phyloP scores from a whole-genome alignment of 2,888 invertebrate species.

The Ctena decussata region DNA sequence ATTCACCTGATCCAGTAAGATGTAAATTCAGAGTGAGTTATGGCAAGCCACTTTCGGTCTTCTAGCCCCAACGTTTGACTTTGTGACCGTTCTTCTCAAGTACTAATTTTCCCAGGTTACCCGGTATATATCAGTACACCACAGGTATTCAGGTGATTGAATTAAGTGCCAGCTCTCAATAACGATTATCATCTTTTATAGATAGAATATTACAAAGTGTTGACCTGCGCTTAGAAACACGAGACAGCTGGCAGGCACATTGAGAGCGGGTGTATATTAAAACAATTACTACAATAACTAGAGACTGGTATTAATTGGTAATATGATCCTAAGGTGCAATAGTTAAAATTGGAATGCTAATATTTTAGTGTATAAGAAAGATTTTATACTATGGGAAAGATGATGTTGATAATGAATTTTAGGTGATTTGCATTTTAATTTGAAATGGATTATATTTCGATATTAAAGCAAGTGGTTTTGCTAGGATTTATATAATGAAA shows the following conservation, averaged over 20 bases:
- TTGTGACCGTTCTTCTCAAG: too few relatives aligned
- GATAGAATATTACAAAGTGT: conserved; percentile 10
- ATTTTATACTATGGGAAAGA: not conserved
- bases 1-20: too few relatives aligned
- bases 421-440: not conserved
- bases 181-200: not conserved
- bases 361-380: not conserved
- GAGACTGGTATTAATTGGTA: not conserved
- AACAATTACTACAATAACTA: conserved; percentile 7
- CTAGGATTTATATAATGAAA: not conserved
- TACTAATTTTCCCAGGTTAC: too few relatives aligned
- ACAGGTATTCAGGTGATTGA: not conserved
- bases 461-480: not conserved
- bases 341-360: not conserved
- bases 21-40: too few relatives aligned
- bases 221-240: conserved; percentile 3
- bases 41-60: too few relatives aligned
- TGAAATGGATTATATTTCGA: not conserved
- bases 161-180: conserved; percentile 7
- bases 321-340: not conserved
- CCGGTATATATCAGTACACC: not conserved
- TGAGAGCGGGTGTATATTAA: not conserved
- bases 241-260: not conserved
- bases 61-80: too few relatives aligned
- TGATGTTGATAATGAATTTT: not conserved